A percentile compares a stretch with the other conserved stretches of the same genome.
Conservation (phyloP, 2,113 vertebrate genomes). For the Uropsilus gracilis region DNA sequence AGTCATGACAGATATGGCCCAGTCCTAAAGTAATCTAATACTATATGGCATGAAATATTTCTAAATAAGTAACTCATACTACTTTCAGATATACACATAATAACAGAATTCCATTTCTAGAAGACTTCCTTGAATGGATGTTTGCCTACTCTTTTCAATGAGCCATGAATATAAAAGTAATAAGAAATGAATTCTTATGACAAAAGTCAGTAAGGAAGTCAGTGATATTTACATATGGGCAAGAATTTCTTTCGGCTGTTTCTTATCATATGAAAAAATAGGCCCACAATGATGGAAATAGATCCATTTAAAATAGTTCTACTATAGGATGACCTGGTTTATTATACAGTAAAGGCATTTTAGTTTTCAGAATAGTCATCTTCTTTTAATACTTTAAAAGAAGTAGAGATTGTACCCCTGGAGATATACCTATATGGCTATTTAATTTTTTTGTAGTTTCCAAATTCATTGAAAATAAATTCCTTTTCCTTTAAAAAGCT, state of each 20-base stretch:
- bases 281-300: background rate
- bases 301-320: background rate
- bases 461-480: conserved; percentile 35
- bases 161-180: background rate
- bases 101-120: background rate
- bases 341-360: background rate
- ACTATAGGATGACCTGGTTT: background rate
- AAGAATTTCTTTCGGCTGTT: background rate
- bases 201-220: background rate
- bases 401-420: background rate
- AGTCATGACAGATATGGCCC: background rate
- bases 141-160: background rate
- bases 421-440: background rate
- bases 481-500: background rate
- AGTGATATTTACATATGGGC: background rate
- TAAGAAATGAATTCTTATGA: background rate
- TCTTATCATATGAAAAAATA: background rate
- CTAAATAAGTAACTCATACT: background rate
- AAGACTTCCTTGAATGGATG: background rate
- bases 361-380: background rate
- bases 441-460: background rate
- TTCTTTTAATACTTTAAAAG: conserved; percentile 46
- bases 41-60: background rate
- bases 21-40: background rate
- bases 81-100: background rate